Evolutionary conservation across 2,113 vertebrate species (phyloP).

Genomic region (Bubo bubo): DNA sequence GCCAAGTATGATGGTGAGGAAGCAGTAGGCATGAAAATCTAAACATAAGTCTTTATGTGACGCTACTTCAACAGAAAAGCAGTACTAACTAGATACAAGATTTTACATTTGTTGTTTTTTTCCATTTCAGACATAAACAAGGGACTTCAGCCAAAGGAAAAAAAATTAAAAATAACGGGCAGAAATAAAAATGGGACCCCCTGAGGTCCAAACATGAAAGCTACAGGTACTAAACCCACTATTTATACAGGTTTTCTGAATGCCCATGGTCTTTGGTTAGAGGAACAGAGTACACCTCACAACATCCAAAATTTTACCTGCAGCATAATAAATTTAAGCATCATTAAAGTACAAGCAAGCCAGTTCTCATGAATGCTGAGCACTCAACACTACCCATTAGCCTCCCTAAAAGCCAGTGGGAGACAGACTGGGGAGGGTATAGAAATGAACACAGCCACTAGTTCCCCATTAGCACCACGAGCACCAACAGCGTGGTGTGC

Average conservation of each 20-base stretch:
- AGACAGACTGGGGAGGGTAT: background rate
- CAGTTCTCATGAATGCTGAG: background rate
- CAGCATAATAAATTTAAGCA: background rate
- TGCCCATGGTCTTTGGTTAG: background rate
- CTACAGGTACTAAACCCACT: background rate
- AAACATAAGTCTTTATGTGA: background rate
- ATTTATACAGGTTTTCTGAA: background rate
- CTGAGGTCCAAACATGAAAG: background rate
- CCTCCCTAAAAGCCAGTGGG: background rate
- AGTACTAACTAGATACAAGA: background rate
- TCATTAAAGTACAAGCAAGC: background rate
- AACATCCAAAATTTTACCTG: background rate
- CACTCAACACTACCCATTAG: background rate
- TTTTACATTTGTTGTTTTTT: background rate
- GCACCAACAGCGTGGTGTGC: fast-evolving
- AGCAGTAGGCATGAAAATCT: background rate
- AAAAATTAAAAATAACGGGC: background rate
- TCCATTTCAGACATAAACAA: background rate
- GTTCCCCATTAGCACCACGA: background rate
- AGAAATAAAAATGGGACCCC: background rate
- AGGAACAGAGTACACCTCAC: background rate
- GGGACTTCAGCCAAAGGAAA: background rate
- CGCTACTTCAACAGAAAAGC: background rate
- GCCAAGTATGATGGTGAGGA: fast-evolving
- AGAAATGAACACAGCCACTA: background rate